A percentile compares a stretch with the other conserved stretches of the same genome.
Conservation (phyloP, 2,113 vertebrate species). For the Cryptomyrus ogoouensis region DNA sequence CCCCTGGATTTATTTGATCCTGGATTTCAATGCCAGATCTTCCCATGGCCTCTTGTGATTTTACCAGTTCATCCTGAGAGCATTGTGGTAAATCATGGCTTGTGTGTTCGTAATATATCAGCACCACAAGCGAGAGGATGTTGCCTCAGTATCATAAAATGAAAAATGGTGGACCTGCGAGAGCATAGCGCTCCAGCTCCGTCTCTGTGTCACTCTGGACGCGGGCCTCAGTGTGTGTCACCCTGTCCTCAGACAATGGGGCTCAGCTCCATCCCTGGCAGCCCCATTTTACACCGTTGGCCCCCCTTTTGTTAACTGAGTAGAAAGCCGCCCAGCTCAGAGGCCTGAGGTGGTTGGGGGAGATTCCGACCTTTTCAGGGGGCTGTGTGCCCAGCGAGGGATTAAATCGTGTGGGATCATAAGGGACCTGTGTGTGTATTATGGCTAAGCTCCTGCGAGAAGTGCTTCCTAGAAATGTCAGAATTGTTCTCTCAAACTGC, state of each 20-base stretch:
- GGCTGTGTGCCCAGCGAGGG: background rate
- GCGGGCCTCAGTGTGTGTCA: conserved; percentile 15
- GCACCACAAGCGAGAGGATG: background rate
- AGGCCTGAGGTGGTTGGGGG: conserved; percentile 20
- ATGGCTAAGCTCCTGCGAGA: background rate
- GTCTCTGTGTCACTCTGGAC: background rate
- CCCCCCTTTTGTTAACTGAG: conserved; percentile 39
- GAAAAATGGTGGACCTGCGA: background rate
- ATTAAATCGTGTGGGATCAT: background rate
- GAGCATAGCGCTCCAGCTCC: background rate
- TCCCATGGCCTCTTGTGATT: background rate
- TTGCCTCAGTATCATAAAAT: background rate
- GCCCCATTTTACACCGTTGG: conserved; percentile 22
- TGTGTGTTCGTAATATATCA: background rate
- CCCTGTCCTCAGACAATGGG: conserved; percentile 40
- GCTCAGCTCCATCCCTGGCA: background rate
- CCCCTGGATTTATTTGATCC: background rate
- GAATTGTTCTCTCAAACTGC: background rate
- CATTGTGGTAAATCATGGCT: background rate
- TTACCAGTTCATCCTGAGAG: background rate
- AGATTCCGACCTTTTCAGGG: background rate
- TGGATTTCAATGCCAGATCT: background rate
- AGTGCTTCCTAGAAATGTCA: background rate
- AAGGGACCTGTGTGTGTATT: background rate
- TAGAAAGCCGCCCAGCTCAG: conserved; percentile 23